Evolutionary conservation across 2,113 vertebrate species (phyloP).

Genomic region (Chloropsis hardwickii): DNA sequence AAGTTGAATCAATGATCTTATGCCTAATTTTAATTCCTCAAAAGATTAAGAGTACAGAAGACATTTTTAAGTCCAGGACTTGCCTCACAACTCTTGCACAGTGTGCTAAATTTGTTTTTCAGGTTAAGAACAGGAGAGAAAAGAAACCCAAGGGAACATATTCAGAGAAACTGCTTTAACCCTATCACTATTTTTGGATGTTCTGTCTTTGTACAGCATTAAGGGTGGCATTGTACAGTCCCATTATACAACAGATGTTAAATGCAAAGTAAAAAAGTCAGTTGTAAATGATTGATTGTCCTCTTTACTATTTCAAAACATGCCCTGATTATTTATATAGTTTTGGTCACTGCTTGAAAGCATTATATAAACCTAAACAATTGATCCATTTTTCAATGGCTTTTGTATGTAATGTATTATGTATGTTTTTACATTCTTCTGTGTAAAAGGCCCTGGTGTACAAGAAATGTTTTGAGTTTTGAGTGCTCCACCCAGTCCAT

Average conservation of each 20-base stretch:
- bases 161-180: conserved; percentile 61
- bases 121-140: not conserved
- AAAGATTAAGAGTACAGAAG: not conserved
- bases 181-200: conserved; percentile 53
- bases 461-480: conserved; percentile 64
- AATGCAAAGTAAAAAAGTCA: conserved; percentile 79
- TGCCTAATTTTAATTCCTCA: not conserved
- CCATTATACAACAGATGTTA: conserved; percentile 77
- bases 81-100: not conserved
- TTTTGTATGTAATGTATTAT: conserved; percentile 74
- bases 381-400: conserved; percentile 73
- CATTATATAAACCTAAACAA: conserved; percentile 80
- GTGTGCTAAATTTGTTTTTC: not conserved
- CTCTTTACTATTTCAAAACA: conserved; percentile 77
- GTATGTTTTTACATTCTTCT: conserved; percentile 74
- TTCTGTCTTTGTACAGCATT: conserved; percentile 62
- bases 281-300: conserved; percentile 82
- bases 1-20: not conserved
- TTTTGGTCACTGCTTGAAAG: conserved; percentile 77
- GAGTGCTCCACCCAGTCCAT: conserved; percentile 74
- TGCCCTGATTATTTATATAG: conserved; percentile 80
- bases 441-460: conserved; percentile 54
- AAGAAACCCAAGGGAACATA: not conserved
- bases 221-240: conserved; percentile 62
- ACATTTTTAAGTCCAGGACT: not conserved